Percentiles rank a stretch among this genome's conserved stretches.
These are phyloP conservation scores for Meteorus colon DNA, from an alignment of 2,888 invertebrate species.

Conservation along the genomic window DNA sequence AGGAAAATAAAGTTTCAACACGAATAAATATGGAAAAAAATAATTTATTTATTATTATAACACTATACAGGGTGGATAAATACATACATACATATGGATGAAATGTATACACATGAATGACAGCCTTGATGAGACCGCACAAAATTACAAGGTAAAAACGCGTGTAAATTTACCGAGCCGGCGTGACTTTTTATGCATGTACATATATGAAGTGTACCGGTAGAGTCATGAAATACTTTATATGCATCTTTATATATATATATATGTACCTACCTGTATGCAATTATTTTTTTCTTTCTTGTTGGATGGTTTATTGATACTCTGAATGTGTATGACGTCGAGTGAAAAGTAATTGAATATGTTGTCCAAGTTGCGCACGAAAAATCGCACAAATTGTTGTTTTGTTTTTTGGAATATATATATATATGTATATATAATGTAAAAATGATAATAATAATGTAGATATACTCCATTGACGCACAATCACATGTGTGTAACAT, in stretches of 20 bases:
- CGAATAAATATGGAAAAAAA: no score
- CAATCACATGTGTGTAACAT: background rate
- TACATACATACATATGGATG: background rate
- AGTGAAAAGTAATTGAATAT: background rate
- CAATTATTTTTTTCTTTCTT: background rate
- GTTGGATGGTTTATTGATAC: background rate
- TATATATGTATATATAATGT: background rate
- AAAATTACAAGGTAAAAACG: slow-evolving; percentile 7
- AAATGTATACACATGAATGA: background rate
- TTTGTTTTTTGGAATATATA: background rate
- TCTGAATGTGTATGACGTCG: background rate
- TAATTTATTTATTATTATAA: no score
- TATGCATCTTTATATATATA: background rate
- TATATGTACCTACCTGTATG: background rate
- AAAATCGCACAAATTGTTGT: background rate
- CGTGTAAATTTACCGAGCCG: background rate
- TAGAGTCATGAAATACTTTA: slow-evolving; percentile 2
- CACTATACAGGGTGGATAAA: background rate
- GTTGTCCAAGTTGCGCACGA: background rate
- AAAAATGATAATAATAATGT: background rate
- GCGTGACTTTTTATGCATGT: background rate
- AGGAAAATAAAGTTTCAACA: no score
- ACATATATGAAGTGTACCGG: background rate
- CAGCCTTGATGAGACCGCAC: slow-evolving; percentile 7
- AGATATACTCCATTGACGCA: background rate